A percentile compares a stretch with the other conserved stretches of the same genome.
Evolutionary conservation across 2,888 invertebrate species (phyloP).

Genomic region (Cyrtodaria siliqua): DNA sequence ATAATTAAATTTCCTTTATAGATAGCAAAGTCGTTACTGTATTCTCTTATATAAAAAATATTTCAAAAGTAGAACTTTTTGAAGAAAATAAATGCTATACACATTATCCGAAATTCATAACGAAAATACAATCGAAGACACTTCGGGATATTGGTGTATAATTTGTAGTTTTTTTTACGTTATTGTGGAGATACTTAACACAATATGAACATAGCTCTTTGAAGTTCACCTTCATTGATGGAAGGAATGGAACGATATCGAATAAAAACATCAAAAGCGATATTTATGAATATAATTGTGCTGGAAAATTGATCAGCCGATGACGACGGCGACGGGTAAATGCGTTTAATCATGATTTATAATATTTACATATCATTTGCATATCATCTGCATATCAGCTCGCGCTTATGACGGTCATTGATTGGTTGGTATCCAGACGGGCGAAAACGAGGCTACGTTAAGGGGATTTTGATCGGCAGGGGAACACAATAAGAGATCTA

Average conservation of each 20-base stretch:
- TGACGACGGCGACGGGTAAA: constrained; percentile 20
- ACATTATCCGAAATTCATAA: background rate
- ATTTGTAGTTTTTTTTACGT: constrained; percentile 38
- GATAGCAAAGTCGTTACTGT: too few species aligned
- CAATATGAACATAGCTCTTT: constrained; percentile 43
- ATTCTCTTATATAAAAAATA: too few species aligned
- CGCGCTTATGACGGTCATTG: too few species aligned
- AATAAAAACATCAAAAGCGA: constrained; percentile 55
- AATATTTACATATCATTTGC: constrained; percentile 48
- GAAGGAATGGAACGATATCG: constrained; percentile 21
- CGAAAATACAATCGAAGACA: constrained; percentile 3
- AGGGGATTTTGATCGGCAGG: too few species aligned
- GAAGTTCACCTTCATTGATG: constrained; percentile 41
- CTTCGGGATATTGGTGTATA: constrained; percentile 24
- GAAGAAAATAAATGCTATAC: background rate
- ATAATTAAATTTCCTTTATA: too few species aligned
- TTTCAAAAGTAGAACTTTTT: too few species aligned
- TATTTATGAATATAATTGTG: constrained; percentile 53
- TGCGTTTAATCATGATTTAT: constrained; percentile 42
- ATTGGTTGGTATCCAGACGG: too few species aligned
- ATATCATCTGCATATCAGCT: constrained; percentile 25
- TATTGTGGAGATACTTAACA: constrained; percentile 15
- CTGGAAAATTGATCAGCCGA: constrained; percentile 3
- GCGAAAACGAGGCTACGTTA: too few species aligned
- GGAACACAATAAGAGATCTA: too few species aligned